Percentiles rank a stretch among this genome's conserved stretches.
These are phyloP conservation scores for Lepus townsendii DNA, from an alignment of 2,797 vertebrate species.

Conservation along the genomic window DNA sequence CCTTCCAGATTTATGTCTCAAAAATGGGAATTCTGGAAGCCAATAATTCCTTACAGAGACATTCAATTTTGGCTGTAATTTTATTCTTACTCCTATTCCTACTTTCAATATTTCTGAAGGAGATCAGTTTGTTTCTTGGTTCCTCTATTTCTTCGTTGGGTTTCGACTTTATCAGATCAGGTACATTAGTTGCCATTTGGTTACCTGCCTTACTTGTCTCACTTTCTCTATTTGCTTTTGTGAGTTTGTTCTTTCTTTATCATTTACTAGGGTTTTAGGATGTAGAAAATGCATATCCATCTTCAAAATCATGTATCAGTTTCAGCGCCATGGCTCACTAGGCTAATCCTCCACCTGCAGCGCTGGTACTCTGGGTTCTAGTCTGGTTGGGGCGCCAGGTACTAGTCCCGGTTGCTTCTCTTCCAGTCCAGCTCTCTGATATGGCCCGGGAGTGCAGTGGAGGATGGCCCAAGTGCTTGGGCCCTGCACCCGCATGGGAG, in stretches of 20 bases:
- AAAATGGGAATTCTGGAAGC: conserved; percentile 14
- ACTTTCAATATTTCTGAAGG: conserved; percentile 3
- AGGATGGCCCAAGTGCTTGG: too few species aligned
- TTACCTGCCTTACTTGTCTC: neutral
- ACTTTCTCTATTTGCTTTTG: neutral
- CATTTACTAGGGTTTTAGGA: neutral
- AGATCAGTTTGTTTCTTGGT: neutral
- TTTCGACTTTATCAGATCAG: neutral
- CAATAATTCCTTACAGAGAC: neutral
- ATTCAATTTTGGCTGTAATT: neutral
- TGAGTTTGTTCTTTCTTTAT: neutral
- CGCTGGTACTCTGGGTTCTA: too few species aligned
- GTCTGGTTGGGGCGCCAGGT: too few species aligned
- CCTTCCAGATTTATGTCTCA: neutral
- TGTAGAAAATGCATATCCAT: neutral
- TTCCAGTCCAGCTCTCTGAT: too few species aligned
- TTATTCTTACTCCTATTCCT: neutral
- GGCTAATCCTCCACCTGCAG: too few species aligned
- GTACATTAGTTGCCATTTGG: neutral
- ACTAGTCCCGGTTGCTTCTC: too few species aligned
- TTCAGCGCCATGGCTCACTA: too few species aligned
- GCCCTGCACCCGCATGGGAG: too few species aligned
- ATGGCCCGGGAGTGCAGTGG: too few species aligned
- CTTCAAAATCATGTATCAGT: neutral
- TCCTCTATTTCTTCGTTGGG: neutral